phyloP scores from a whole-genome alignment of 2,888 invertebrate genomes.

The Eutolmus rufibarbis region DNA sequence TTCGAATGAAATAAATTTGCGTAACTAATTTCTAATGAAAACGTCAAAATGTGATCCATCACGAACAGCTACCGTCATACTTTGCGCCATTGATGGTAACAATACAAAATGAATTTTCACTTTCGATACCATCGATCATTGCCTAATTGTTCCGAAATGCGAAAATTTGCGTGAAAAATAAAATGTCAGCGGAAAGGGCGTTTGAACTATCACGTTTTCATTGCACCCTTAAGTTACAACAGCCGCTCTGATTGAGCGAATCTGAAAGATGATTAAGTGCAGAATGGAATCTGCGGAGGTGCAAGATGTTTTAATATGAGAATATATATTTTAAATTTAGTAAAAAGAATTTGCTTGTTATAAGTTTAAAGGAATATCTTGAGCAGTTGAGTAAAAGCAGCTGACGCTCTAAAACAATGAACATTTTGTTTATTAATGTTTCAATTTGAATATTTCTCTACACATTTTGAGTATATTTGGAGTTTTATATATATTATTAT shows the following conservation, averaged over 20 bases:
- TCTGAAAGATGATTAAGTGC: background rate
- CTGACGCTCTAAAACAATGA: too few species aligned
- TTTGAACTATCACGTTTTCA: background rate
- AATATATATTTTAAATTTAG: too few species aligned
- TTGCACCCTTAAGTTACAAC: background rate
- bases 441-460: too few species aligned
- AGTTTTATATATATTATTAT: too few species aligned
- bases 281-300: background rate
- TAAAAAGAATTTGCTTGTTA: too few species aligned
- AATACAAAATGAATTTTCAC: background rate
- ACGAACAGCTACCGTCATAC: background rate
- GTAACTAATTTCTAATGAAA: conserved; percentile 44
- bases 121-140: conserved; percentile 29
- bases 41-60: conserved; percentile 41
- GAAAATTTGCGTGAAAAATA: conserved; percentile 18
- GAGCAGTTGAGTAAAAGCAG: too few species aligned
- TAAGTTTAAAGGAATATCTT: too few species aligned
- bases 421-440: too few species aligned
- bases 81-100: background rate
- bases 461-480: too few species aligned
- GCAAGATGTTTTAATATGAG: background rate
- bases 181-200: conserved; percentile 21
- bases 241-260: background rate
- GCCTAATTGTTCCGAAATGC: conserved; percentile 29
- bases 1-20: conserved; percentile 46